A percentile compares a stretch with the other conserved stretches of the same genome.
Evolutionary conservation across 2,113 vertebrate species (phyloP).

Genomic region (Larimichthys crocea): DNA sequence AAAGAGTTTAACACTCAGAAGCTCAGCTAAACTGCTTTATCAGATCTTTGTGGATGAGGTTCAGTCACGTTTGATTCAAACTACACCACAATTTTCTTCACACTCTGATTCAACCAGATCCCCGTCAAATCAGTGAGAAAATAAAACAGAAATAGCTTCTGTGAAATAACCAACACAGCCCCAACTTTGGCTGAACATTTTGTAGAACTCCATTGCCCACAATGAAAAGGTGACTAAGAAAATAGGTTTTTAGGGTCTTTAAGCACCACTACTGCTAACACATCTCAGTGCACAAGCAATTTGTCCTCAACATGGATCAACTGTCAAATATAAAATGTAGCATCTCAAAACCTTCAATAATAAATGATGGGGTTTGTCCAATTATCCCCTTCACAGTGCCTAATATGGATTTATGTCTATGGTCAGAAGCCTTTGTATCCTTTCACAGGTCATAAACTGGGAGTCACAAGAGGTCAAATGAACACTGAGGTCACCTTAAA

Average conservation of each 20-base stretch:
- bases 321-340: slow-evolving; percentile 34
- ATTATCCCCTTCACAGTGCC: slow-evolving; percentile 49
- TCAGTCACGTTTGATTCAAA: too few species aligned
- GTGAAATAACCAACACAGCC: neutral
- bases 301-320: slow-evolving; percentile 1
- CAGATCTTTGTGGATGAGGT: too few species aligned
- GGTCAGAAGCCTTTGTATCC: slow-evolving; percentile 56
- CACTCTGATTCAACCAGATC: neutral
- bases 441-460: slow-evolving; percentile 68
- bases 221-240: neutral
- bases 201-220: neutral
- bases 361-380: slow-evolving; percentile 50
- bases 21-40: too few species aligned
- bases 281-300: slow-evolving; percentile 27
- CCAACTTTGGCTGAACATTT: neutral
- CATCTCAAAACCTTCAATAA: slow-evolving; percentile 36
- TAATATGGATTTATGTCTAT: slow-evolving; percentile 75
- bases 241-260: neutral
- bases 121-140: neutral
- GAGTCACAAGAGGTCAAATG: slow-evolving; percentile 64
- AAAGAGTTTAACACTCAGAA: too few species aligned
- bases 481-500: slow-evolving; percentile 54
- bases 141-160: too few species aligned
- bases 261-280: neutral
- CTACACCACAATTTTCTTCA: too few species aligned